Conservation (phyloP, 2,113 vertebrate genomes). For the Trematomus loennbergii region DNA sequence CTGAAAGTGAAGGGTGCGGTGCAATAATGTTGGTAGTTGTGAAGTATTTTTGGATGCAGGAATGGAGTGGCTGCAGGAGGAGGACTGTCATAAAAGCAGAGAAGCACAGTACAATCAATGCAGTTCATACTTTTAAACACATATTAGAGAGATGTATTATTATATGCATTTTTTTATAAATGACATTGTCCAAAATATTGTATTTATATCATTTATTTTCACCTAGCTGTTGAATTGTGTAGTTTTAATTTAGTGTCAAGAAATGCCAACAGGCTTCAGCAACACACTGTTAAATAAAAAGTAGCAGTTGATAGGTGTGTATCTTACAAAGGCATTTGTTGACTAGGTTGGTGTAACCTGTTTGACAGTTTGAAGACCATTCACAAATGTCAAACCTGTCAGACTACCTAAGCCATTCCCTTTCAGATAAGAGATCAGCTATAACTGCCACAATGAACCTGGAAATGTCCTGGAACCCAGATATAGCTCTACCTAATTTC, state of each 20-base stretch:
- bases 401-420: slow-evolving; percentile 18
- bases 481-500: neutral
- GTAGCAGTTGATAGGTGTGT: slow-evolving; percentile 39
- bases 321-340: neutral
- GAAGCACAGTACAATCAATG: neutral
- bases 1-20: slow-evolving; percentile 57
- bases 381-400: slow-evolving; percentile 59
- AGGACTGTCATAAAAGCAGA: slow-evolving; percentile 17
- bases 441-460: slow-evolving; percentile 24
- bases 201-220: neutral
- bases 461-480: neutral
- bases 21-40: slow-evolving; percentile 38
- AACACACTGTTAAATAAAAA: neutral
- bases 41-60: slow-evolving; percentile 22
- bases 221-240: neutral
- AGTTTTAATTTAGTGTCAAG: neutral
- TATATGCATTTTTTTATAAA: slow-evolving; percentile 7
- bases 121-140: neutral
- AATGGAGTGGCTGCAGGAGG: slow-evolving; percentile 38
- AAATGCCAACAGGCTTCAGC: neutral
- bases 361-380: slow-evolving; percentile 44
- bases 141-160: neutral
- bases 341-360: slow-evolving; percentile 61
- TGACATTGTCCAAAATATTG: neutral
- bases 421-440: slow-evolving; percentile 16